These are phyloP conservation scores for Ruditapes philippinarum DNA, from an alignment of 1,140 invertebrate species.

Conservation along the genomic window DNA sequence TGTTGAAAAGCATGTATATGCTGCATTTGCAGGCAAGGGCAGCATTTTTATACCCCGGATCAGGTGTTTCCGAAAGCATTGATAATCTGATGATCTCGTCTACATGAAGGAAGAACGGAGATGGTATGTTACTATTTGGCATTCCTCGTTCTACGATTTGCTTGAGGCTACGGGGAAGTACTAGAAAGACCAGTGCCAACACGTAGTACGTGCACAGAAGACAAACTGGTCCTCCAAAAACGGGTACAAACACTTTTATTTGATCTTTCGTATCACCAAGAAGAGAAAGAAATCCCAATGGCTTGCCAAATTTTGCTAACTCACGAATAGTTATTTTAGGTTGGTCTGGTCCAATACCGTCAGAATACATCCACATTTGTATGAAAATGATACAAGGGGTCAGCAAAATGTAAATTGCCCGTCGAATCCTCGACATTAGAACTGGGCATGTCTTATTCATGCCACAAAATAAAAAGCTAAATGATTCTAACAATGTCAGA, in stretches of 20 bases:
- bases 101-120: constrained; percentile 17
- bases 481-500: neutral
- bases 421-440: constrained; percentile 1
- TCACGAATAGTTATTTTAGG: constrained; percentile 5
- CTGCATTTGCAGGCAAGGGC: neutral
- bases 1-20: constrained; percentile 33
- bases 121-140: neutral
- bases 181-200: constrained; percentile 6
- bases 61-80: neutral
- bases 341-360: neutral
- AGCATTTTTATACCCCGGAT: constrained; percentile 37
- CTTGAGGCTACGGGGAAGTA: constrained; percentile 34
- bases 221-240: constrained; percentile 29
- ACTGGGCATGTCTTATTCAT: neutral
- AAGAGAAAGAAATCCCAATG: constrained; percentile 35
- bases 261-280: neutral
- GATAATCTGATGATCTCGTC: constrained; percentile 27
- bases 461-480: neutral
- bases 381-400: constrained; percentile 34
- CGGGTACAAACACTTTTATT: constrained; percentile 25
- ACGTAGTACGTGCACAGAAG: constrained; percentile 17
- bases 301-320: constrained; percentile 1
- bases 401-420: constrained; percentile 13
- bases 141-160: constrained; percentile 45
- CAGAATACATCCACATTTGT: constrained; percentile 24